These are phyloP conservation scores for Nymphalis io DNA, from an alignment of 1,140 invertebrate species.

Conservation along the genomic window DNA sequence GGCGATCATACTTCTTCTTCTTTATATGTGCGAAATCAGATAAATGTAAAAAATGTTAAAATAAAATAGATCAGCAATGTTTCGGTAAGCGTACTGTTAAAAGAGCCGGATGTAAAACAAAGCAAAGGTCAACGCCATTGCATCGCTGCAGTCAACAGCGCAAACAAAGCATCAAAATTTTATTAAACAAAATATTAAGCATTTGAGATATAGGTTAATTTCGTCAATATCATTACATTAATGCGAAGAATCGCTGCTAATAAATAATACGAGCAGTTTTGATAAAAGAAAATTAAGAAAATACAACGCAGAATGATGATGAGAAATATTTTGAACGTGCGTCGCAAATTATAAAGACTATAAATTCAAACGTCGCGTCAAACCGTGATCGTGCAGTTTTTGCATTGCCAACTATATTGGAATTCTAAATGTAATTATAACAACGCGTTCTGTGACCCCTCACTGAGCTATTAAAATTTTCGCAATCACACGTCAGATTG, in stretches of 20 bases:
- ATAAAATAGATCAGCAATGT: slow-evolving; percentile 41
- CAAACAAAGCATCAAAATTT: slow-evolving; percentile 34
- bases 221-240: slow-evolving; percentile 17
- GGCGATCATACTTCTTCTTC: too few relatives aligned
- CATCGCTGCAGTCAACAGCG: slow-evolving; percentile 38
- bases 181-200: slow-evolving; percentile 27
- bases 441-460: slow-evolving; percentile 29
- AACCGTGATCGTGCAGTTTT: slow-evolving; percentile 28
- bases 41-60: slow-evolving; percentile 39
- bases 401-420: slow-evolving; percentile 20
- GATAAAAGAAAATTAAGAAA: background rate
- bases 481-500: slow-evolving; percentile 32
- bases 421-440: slow-evolving; percentile 26
- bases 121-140: slow-evolving; percentile 63
- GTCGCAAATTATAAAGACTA: slow-evolving; percentile 10
- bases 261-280: slow-evolving; percentile 8
- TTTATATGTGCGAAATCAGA: slow-evolving; percentile 10
- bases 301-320: slow-evolving; percentile 15
- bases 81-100: slow-evolving; percentile 42
- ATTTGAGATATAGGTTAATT: slow-evolving; percentile 17
- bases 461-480: slow-evolving; percentile 26
- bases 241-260: background rate
- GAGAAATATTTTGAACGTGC: background rate
- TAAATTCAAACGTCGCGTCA: slow-evolving; percentile 20
- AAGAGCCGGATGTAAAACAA: slow-evolving; percentile 61